Conservation (phyloP, 2,797 vertebrate genomes). For the Sparidentex hasta region DNA sequence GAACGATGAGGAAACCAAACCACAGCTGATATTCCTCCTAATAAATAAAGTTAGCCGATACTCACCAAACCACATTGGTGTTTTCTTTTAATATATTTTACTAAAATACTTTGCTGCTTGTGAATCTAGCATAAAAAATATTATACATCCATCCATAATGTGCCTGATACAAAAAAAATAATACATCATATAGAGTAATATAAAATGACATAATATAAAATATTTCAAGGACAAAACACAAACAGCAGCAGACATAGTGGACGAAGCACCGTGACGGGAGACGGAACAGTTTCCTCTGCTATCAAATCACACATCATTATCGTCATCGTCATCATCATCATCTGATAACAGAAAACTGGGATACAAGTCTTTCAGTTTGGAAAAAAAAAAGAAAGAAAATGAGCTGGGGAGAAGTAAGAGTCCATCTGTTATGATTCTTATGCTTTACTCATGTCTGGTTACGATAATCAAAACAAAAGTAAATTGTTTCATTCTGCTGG, state of each 20-base stretch:
- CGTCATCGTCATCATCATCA: neutral
- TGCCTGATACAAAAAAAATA: constrained; percentile 64
- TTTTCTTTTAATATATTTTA: constrained; percentile 50
- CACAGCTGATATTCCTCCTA: neutral
- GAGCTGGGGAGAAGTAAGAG: constrained; percentile 1
- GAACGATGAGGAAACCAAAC: constrained; percentile 9
- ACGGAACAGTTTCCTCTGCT: constrained; percentile 18
- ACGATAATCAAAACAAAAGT: neutral
- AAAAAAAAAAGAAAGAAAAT: constrained; percentile 5
- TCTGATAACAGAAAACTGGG: constrained; percentile 19
- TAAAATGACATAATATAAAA: constrained; percentile 67
- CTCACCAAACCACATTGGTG: constrained; percentile 5
- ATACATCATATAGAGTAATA: constrained; percentile 46
- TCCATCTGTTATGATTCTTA: constrained; percentile 4
- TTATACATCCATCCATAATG: constrained; percentile 78
- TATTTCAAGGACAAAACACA: constrained; percentile 52
- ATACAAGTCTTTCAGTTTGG: constrained; percentile 3
- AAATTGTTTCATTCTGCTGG: constrained; percentile 7
- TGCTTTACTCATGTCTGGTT: constrained; percentile 26
- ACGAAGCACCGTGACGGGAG: constrained; percentile 20
- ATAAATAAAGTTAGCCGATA: constrained; percentile 25
- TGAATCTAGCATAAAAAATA: constrained; percentile 72
- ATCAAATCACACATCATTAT: constrained; percentile 30
- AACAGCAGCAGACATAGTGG: constrained; percentile 48
- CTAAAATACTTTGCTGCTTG: constrained; percentile 66